Evolutionary conservation across 2,113 vertebrate genomes (phyloP).

Genomic region (Cinclus cinclus): DNA sequence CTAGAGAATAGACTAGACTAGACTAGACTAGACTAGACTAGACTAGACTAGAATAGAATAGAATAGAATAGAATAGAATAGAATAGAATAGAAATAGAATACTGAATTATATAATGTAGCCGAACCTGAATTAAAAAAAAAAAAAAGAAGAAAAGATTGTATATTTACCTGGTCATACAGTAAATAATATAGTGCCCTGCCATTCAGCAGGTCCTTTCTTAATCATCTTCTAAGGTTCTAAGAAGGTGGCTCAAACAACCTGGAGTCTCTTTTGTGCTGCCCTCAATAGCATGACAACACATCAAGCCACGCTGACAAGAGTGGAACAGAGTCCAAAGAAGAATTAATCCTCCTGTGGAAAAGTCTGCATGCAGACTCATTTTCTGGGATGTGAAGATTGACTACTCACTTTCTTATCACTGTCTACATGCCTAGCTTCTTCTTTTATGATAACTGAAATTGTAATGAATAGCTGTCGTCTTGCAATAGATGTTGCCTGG

Average conservation of each 20-base stretch:
- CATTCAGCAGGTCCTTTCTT: not conserved
- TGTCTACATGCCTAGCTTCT: not conserved
- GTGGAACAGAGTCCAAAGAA: not conserved
- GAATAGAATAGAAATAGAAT: not conserved
- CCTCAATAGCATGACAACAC: not conserved
- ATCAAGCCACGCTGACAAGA: not conserved
- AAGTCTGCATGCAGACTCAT: not conserved
- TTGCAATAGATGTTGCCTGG: not conserved
- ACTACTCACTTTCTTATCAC: not conserved
- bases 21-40: no score
- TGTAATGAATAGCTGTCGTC: not conserved
- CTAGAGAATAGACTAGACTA: not conserved
- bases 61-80: not conserved
- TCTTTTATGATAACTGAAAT: not conserved
- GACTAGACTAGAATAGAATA: not conserved
- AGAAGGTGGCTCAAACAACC: not conserved
- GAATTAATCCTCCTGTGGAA: not conserved
- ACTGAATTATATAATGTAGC: fast-evolving
- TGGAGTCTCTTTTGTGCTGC: not conserved
- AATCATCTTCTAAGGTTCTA: not conserved
- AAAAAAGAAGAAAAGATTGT: fast-evolving
- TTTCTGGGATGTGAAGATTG: not conserved
- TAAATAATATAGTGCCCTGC: not conserved
- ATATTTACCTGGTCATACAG: not conserved
- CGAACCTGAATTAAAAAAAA: not conserved